Conservation (phyloP, 2,888 invertebrate genomes). For the Zeuzera pyrina region DNA sequence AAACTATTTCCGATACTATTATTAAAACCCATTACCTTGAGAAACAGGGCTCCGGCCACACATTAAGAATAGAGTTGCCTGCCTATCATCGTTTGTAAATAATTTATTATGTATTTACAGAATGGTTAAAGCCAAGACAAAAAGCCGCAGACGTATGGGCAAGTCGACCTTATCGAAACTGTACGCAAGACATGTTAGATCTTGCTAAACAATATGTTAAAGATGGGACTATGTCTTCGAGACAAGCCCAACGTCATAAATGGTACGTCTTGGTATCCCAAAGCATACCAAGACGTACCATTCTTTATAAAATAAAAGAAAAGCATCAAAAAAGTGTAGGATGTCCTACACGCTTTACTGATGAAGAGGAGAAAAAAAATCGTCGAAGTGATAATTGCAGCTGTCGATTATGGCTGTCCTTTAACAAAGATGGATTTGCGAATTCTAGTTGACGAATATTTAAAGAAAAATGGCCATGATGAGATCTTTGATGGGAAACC, state of each 20-base stretch:
- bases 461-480: slow-evolving; percentile 1
- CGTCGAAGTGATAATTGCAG: background rate
- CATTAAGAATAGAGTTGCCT: no score
- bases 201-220: background rate
- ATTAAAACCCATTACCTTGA: no score
- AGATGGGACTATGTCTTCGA: no score
- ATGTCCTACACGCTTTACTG: background rate
- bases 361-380: slow-evolving; percentile 1
- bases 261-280: background rate
- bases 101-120: no score
- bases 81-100: no score
- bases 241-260: no score
- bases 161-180: no score
- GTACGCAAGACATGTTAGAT: no score
- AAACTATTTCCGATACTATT: no score
- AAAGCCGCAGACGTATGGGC: no score
- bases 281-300: background rate
- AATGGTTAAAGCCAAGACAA: no score
- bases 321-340: background rate
- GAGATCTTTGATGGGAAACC: background rate
- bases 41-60: no score
- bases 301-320: background rate
- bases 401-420: background rate
- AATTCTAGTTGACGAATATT: background rate
- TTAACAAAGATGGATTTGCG: background rate